Evolutionary conservation across 2,113 vertebrate species (phyloP).

Genomic region (Psettodes erumei): DNA sequence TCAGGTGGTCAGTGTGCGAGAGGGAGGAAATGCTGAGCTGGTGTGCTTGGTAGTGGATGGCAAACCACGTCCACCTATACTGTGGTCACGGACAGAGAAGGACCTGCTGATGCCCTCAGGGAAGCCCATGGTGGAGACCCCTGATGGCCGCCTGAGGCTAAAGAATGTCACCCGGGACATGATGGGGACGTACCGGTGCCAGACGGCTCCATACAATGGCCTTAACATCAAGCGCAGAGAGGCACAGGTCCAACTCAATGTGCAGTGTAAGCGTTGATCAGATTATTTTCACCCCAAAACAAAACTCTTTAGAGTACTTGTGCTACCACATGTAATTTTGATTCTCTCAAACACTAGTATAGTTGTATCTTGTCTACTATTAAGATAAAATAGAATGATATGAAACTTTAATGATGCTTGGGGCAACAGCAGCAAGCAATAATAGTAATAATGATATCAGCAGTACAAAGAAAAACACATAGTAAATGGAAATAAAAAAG

Average conservation of each 20-base stretch:
- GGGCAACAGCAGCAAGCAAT: background rate
- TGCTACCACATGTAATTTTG: background rate
- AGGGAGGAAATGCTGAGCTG: conserved; percentile 89
- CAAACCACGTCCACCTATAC: conserved; percentile 93
- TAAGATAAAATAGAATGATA: conserved; percentile 4
- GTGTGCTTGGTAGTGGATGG: conserved; percentile 90
- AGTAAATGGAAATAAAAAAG: conserved; percentile 13
- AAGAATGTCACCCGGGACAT: conserved; percentile 90
- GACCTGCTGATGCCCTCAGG: conserved; percentile 90
- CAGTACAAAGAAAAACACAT: background rate
- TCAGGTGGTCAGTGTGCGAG: conserved; percentile 86
- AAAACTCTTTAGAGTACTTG: background rate
- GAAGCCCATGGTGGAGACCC: conserved; percentile 83
- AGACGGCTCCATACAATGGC: conserved; percentile 96
- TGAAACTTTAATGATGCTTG: conserved; percentile 19
- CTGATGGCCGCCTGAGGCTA: conserved; percentile 89
- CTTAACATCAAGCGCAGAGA: conserved; percentile 95
- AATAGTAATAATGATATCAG: background rate
- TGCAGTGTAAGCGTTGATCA: conserved; percentile 90
- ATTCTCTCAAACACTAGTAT: conserved; percentile 13
- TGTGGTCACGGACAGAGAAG: conserved; percentile 95
- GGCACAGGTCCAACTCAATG: conserved; percentile 91
- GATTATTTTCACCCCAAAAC: background rate
- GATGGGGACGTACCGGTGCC: conserved; percentile 93
- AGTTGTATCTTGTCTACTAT: background rate